These are phyloP conservation scores for Pterocles gutturalis DNA, from an alignment of 2,113 vertebrate genomes.

Conservation along the genomic window DNA sequence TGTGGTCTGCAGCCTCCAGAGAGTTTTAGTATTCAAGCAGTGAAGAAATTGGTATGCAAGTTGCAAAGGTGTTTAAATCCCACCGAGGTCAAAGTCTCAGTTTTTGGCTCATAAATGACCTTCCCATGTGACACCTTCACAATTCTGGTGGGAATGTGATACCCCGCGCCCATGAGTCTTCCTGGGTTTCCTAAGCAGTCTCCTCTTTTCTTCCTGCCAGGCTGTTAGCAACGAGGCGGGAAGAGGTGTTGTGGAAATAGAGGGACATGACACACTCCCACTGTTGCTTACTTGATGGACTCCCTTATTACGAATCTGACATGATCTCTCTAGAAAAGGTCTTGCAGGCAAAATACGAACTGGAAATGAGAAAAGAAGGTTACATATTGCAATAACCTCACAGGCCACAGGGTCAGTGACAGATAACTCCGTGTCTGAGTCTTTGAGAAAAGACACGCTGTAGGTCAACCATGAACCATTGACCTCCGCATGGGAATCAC, in stretches of 20 bases:
- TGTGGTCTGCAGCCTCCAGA: not conserved
- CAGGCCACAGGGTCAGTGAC: not conserved
- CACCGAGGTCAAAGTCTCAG: not conserved
- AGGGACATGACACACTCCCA: not conserved
- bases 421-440: not conserved
- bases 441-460: not conserved
- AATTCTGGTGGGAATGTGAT: not conserved
- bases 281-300: not conserved
- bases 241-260: not conserved
- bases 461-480: fast-evolving
- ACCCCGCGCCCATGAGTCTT: not conserved
- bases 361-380: not conserved
- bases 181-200: not conserved
- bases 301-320: not conserved
- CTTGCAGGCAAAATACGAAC: not conserved
- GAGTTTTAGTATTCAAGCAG: not conserved
- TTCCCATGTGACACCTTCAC: not conserved
- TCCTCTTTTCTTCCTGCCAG: not conserved
- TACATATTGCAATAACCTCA: fast-evolving
- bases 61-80: not conserved
- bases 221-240: not conserved
- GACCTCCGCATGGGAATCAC: not conserved
- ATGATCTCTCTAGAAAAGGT: not conserved
- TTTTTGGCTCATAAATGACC: not conserved
- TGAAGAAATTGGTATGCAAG: not conserved